phyloP scores from a whole-genome alignment of 2,113 vertebrate genomes.

The Lutjanus erythropterus region DNA sequence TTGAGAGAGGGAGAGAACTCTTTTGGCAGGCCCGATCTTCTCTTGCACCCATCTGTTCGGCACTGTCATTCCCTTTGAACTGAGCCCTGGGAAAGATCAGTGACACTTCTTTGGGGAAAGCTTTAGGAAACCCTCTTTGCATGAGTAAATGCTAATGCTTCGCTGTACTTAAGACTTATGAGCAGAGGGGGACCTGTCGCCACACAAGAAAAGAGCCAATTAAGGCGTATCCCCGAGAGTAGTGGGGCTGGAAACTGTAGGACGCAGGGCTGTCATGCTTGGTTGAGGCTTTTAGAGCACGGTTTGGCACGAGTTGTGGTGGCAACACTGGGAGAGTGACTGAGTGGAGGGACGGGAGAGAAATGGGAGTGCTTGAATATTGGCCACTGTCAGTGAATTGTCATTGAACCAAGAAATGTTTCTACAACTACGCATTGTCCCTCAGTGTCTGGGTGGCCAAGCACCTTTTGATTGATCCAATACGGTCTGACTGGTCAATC shows the following conservation, averaged over 20 bases:
- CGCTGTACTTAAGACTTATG: slow-evolving; percentile 29
- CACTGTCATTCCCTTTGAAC: slow-evolving; percentile 39
- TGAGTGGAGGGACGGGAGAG: slow-evolving; percentile 10
- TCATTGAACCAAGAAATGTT: neutral
- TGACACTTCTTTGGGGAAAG: slow-evolving; percentile 13
- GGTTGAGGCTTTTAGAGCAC: neutral
- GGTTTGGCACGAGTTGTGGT: slow-evolving; percentile 22
- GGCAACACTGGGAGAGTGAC: neutral
- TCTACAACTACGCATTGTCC: neutral
- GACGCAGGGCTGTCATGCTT: slow-evolving; percentile 9
- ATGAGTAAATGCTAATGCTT: slow-evolving; percentile 34
- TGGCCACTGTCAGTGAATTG: neutral
- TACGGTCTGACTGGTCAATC: too few species aligned
- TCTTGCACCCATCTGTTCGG: slow-evolving; percentile 47
- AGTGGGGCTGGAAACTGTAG: slow-evolving; percentile 1
- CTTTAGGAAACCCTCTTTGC: slow-evolving; percentile 28
- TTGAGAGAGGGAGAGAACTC: slow-evolving; percentile 16
- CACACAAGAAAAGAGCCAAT: slow-evolving; percentile 41
- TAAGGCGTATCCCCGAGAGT: slow-evolving; percentile 12
- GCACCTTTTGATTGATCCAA: neutral
- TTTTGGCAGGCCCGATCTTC: slow-evolving; percentile 30
- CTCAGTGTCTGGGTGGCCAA: neutral
- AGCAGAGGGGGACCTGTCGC: slow-evolving; percentile 20
- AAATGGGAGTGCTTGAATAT: slow-evolving; percentile 7
- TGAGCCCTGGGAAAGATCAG: slow-evolving; percentile 28